These are phyloP conservation scores for Leptura quadrifasciata DNA, from an alignment of 2,888 invertebrate genomes.

Conservation along the genomic window DNA sequence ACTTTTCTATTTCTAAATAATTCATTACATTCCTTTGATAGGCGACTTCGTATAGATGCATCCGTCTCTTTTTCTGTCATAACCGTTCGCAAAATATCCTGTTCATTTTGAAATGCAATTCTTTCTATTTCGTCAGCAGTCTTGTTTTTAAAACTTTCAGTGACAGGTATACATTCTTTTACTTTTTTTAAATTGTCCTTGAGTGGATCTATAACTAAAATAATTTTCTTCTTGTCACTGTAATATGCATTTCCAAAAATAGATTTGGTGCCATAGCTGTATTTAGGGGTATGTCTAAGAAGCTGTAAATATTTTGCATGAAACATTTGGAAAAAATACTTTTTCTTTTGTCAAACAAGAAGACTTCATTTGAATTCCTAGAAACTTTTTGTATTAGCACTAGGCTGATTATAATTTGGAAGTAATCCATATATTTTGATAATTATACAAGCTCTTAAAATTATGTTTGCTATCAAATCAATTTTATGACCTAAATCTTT, in stretches of 20 bases:
- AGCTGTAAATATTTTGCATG: not conserved
- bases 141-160: slow-evolving; percentile 28
- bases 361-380: not conserved
- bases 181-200: not conserved
- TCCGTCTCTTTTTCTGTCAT: slow-evolving; percentile 57
- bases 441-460: too few relatives aligned
- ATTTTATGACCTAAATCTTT: too few relatives aligned
- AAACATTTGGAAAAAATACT: not conserved
- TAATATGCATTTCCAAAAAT: slow-evolving; percentile 24
- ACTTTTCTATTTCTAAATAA: slow-evolving; percentile 41
- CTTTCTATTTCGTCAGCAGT: slow-evolving; percentile 38
- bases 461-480: too few relatives aligned
- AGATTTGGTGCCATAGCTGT: not conserved
- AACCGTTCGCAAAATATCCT: slow-evolving; percentile 36
- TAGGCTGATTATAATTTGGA: too few relatives aligned
- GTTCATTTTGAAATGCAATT: slow-evolving; percentile 38
- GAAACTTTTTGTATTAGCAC: not conserved
- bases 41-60: slow-evolving; percentile 49
- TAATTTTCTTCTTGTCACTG: slow-evolving; percentile 22
- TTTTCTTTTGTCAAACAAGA: not conserved
- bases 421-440: too few relatives aligned
- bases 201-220: not conserved
- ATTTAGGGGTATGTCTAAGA: not conserved
- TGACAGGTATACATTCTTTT: not conserved
- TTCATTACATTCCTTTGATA: slow-evolving; percentile 57